Base-by-base conservation (phyloP, 2,113 vertebrate genomes). In the Orientallactaga bullata region DNA sequence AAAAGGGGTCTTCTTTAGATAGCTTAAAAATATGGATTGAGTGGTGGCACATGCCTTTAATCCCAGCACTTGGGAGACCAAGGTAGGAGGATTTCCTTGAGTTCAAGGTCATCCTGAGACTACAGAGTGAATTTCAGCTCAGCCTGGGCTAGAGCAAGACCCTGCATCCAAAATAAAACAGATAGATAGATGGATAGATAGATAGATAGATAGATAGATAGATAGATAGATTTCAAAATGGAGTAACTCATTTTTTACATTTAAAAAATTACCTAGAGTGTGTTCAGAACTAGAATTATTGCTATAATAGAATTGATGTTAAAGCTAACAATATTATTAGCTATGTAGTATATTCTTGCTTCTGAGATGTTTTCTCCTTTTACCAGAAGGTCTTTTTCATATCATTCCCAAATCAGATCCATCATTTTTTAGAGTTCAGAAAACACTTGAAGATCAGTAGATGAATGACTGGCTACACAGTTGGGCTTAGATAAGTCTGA, bases 301-400 rank as follows among this genome's bases (percentile, higher is more conserved):
- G 35, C 42, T 77, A 76, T 28, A 42, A 35, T 79, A 79, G 26
- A 87, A 82, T 63, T 66, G 11, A 85, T 68, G 7, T 68, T 42
- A 93, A 95, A 58, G 17, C 13, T 85, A 68, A 81, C 51, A 74
- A 15, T 89, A 86, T 83, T 80, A 82, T 37, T 28, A 94, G 55
- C 73, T 39, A 39, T 63, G n/a, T 10, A 26, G 73, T 72, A 60
- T 81, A 8, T 72, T 76, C 77, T 20, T 76, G 20, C 28, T 47
- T 81, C 65, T 51, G 73, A 85, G 26, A 90, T 10, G 58, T 23
- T 37, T 13, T 15, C 24, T 39, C 11, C 2, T 84, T 73, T 78
- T 74, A 20, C 17, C 18, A 65, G 23, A 82, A 60, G 20, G 13
- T 90, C 26, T 13, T 90, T 90, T 65, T 24, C 65, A 12, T 65